phyloP scores from a whole-genome alignment of 1,140 invertebrate genomes.

The Sitophilus oryzae region DNA sequence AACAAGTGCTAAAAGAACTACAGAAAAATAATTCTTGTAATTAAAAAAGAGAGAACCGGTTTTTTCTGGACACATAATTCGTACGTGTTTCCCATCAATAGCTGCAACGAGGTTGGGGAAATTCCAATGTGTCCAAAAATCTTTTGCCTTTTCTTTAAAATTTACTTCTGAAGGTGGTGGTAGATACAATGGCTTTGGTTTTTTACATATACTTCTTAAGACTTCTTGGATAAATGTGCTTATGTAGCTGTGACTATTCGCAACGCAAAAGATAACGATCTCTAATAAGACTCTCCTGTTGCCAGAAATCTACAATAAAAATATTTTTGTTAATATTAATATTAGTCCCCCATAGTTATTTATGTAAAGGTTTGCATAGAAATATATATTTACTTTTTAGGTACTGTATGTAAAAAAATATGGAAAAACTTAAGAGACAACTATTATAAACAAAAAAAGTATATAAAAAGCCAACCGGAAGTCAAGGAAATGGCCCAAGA shows the following conservation, averaged over 20 bases:
- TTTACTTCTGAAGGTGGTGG: background rate
- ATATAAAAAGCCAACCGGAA: too few relatives aligned
- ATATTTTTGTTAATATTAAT: too few relatives aligned
- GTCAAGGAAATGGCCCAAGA: too few relatives aligned
- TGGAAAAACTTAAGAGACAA: too few relatives aligned
- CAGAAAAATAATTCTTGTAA: slow-evolving; percentile 4
- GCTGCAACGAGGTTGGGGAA: background rate
- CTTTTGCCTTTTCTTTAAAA: background rate
- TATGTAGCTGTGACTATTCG: slow-evolving; percentile 2
- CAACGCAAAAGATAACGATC: slow-evolving; percentile 1
- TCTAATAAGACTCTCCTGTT: background rate
- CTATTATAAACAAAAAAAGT: too few relatives aligned
- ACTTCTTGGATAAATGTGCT: background rate
- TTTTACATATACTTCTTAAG: background rate
- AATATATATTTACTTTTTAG: too few relatives aligned
- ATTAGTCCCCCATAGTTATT: too few relatives aligned
- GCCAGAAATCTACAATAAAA: slow-evolving; percentile 3
- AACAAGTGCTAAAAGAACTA: background rate
- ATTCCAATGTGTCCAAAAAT: slow-evolving; percentile 1
- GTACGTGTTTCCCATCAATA: slow-evolving; percentile 1
- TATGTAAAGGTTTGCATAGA: too few relatives aligned
- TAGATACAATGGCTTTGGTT: background rate
- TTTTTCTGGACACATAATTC: slow-evolving; percentile 1
- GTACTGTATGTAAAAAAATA: too few relatives aligned
- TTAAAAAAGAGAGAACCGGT: slow-evolving; percentile 5